phyloP scores from a whole-genome alignment of 2,113 vertebrate species.

The Paramormyrops kingsleyae region DNA sequence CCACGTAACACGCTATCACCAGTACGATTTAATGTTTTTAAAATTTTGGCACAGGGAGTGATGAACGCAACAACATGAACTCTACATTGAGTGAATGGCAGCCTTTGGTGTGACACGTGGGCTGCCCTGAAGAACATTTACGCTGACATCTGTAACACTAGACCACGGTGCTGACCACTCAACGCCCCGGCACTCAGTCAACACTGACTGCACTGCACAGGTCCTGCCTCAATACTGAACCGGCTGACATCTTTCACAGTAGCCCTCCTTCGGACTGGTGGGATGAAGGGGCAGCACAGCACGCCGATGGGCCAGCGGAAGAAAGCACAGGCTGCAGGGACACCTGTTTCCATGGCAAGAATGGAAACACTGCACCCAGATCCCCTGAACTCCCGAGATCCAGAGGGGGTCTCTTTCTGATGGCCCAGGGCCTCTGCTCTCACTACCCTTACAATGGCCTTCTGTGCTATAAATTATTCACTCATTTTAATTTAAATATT shows the following conservation, averaged over 20 bases:
- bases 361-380: not conserved
- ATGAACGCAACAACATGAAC: not conserved
- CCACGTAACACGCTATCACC: not conserved
- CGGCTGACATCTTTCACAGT: not conserved
- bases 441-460: not conserved
- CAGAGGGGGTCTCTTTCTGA: conserved; percentile 12
- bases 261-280: not conserved
- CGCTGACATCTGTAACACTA: not conserved
- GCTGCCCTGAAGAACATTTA: not conserved
- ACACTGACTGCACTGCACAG: not conserved
- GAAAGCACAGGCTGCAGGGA: not conserved
- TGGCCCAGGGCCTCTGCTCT: not conserved
- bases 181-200: not conserved
- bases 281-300: not conserved
- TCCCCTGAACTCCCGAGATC: not conserved
- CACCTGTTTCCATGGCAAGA: not conserved
- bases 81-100: not conserved
- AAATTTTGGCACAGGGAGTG: conserved; percentile 15
- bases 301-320: not conserved
- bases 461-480: conserved; percentile 48
- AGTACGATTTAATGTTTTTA: not conserved
- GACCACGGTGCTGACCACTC: not conserved
- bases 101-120: not conserved
- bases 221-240: not conserved
- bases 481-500: conserved; percentile 66